A percentile compares a stretch with the other conserved stretches of the same genome.
phyloP scores from a whole-genome alignment of 2,797 vertebrate genomes.

The Eulemur albifrons region DNA sequence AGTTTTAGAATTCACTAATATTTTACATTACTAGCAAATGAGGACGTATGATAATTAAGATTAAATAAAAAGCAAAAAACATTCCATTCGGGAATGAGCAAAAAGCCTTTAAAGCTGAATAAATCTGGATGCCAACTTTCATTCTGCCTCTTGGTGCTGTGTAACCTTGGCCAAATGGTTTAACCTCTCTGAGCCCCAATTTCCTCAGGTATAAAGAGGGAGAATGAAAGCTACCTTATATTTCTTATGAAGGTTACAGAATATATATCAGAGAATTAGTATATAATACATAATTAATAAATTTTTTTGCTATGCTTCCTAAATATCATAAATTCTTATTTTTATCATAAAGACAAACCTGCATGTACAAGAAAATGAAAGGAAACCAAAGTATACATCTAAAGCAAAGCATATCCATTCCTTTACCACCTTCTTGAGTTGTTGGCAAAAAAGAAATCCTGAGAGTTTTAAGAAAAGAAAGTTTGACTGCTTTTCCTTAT shows the following conservation, averaged over 20 bases:
- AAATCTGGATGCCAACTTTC: not conserved
- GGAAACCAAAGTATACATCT: not conserved
- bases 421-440: not conserved
- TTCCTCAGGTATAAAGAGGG: not conserved
- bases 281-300: not conserved
- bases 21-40: slow-evolving; percentile 12
- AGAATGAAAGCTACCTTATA: not conserved
- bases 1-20: not conserved
- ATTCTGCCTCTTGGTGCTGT: not conserved
- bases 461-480: not conserved
- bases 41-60: not conserved
- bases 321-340: not conserved
- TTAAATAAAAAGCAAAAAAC: not conserved
- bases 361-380: not conserved
- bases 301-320: not conserved
- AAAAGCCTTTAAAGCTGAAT: not conserved
- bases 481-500: not conserved
- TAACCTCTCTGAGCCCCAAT: not conserved
- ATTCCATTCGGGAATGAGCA: not conserved
- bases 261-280: not conserved
- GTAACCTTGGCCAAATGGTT: not conserved
- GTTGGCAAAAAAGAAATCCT: not conserved
- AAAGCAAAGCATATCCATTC: not conserved
- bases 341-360: not conserved
- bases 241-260: not conserved